Conservation (phyloP, 1,140 invertebrate species). For the Onthophagus taurus region DNA sequence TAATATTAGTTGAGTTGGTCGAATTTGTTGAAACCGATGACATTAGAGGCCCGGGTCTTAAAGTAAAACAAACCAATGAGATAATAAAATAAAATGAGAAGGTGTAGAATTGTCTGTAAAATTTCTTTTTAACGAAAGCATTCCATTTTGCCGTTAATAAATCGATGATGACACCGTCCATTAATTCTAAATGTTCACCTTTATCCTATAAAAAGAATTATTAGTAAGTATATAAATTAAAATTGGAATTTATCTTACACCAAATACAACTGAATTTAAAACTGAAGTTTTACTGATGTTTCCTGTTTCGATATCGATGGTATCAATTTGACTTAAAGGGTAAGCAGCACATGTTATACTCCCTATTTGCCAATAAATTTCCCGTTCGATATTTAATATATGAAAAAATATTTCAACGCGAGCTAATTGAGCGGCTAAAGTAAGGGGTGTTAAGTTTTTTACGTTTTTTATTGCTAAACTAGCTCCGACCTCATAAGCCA, state of each 20-base stretch:
- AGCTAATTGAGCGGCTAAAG: slow-evolving; percentile 86
- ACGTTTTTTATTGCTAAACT: slow-evolving; percentile 77
- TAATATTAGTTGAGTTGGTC: slow-evolving; percentile 12
- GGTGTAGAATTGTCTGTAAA: slow-evolving; percentile 84
- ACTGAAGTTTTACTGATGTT: slow-evolving; percentile 89
- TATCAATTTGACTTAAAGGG: slow-evolving; percentile 91
- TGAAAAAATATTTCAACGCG: slow-evolving; percentile 92
- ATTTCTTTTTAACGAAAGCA: slow-evolving; percentile 90
- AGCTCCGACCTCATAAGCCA: slow-evolving; percentile 86
- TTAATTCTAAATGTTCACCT: slow-evolving; percentile 87
- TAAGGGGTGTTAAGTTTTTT: slow-evolving; percentile 84
- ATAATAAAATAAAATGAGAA: slow-evolving; percentile 85
- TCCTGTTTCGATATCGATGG: slow-evolving; percentile 85
- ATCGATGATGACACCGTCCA: slow-evolving; percentile 92
- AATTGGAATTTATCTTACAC: slow-evolving; percentile 49
- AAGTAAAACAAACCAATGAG: slow-evolving; percentile 76
- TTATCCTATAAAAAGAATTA: slow-evolving; percentile 59
- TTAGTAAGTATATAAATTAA: not conserved
- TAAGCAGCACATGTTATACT: slow-evolving; percentile 95
- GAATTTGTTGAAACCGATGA: slow-evolving; percentile 7
- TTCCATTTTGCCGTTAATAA: slow-evolving; percentile 96
- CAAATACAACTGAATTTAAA: slow-evolving; percentile 96
- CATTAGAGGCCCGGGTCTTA: slow-evolving; percentile 63
- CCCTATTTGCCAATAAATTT: slow-evolving; percentile 95
- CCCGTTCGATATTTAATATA: slow-evolving; percentile 86